Evolutionary conservation across 2,113 vertebrate species (phyloP), one percentile per base, ranked within the genome.

Genomic region (Antidorcas marsupialis): DNA sequence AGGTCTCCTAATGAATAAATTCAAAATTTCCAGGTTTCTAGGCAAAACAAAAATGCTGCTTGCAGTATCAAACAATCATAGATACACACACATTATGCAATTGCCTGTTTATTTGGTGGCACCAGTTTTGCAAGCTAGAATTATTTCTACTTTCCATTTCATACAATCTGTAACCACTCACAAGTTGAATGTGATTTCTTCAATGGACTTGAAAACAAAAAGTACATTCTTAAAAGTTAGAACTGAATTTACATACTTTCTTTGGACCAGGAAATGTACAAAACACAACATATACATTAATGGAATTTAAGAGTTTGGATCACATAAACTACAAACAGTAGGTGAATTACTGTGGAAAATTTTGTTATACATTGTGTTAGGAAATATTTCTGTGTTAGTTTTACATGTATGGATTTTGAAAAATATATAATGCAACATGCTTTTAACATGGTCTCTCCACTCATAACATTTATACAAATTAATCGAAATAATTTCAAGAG

Each of bases 271-370:
- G 98, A 99, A 99, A 99, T 98, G 99, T 99, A 99, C 99, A 99
- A 99, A 99, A 99, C 99, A 99, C 99, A 99, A 99, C 99, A 99
- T 99, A 99, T 99, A 99, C 99, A 99, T 99, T 99, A 99, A 99
- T 99, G 99, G 98, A 99, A 99, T 98, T 99, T 98, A 98, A 98
- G 97, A 99, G 98, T 99, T 96, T 98, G 98, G 99, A 99, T 99
- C 99, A 99, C 99, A 99, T 98, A 99, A 98, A 99, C 98, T 99
- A 98, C 97, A 99, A 99, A 99, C 98, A 99, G 98, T 98, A 98
- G 98, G 98, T 98, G 98, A 99, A 99, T 99, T 98, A 99, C 86
- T 98, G 98, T 98, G 98, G 98, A 99, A 99, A 99, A 99, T 99
- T 99, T 97, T 98, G 99, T 99, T 99, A 99, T 96, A 99, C 98